These are phyloP conservation scores for Cotesia glomerata DNA, from an alignment of 1,140 invertebrate genomes.

Conservation along the genomic window DNA sequence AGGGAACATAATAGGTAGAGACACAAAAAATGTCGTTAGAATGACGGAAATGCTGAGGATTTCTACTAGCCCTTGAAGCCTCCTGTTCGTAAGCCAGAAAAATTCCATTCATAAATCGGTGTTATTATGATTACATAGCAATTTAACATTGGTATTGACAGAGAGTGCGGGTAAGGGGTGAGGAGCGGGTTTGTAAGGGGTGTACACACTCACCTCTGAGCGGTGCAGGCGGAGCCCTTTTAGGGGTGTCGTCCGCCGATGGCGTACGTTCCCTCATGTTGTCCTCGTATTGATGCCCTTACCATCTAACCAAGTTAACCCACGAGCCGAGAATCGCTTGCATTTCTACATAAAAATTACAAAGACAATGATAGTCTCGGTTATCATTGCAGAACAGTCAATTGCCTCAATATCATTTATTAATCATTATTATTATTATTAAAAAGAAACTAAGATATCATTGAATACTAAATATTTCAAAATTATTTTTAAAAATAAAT, in stretches of 20 bases:
- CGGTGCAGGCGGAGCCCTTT: slow-evolving; percentile 59
- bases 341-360: slow-evolving; percentile 18
- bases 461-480: too few relatives aligned
- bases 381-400: neutral
- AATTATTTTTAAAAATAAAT: too few relatives aligned
- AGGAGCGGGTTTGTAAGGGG: neutral
- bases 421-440: neutral
- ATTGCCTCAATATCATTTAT: neutral
- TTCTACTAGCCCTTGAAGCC: too few relatives aligned
- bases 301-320: slow-evolving; percentile 41
- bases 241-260: slow-evolving; percentile 61
- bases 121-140: too few relatives aligned
- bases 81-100: too few relatives aligned
- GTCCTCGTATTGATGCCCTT: slow-evolving; percentile 41
- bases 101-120: too few relatives aligned
- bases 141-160: neutral
- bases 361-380: slow-evolving; percentile 20
- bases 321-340: neutral
- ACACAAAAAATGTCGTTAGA: too few relatives aligned
- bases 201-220: slow-evolving; percentile 54
- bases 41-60: too few relatives aligned
- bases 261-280: slow-evolving; percentile 62
- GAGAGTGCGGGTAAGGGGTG: slow-evolving; percentile 7
- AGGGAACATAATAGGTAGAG: too few relatives aligned
- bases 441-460: neutral